A percentile compares a stretch with the other conserved stretches of the same genome.
Conservation (phyloP, 2,888 invertebrate species). For the Pristionchus maxplancki region DNA sequence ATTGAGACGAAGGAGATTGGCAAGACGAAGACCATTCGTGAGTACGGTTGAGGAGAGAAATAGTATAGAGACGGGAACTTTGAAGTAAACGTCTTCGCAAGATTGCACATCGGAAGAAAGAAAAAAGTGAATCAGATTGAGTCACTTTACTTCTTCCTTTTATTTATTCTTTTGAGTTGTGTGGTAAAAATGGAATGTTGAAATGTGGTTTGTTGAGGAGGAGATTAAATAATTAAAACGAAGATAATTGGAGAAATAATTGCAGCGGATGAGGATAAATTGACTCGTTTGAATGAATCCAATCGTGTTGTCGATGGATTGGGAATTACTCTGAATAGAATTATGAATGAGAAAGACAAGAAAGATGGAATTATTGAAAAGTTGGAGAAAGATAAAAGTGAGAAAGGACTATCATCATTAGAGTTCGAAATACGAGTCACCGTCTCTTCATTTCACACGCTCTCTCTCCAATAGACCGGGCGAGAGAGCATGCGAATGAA, state of each 20-base stretch:
- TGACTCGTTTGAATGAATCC: not conserved
- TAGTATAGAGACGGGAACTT: not conserved
- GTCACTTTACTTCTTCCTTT: constrained; percentile 28
- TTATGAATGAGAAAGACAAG: constrained; percentile 18
- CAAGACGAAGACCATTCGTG: constrained; percentile 5
- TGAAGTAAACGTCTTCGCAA: not conserved
- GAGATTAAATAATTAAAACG: not conserved
- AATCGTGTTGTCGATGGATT: not conserved
- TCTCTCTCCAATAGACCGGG: no score
- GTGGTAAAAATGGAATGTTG: not conserved
- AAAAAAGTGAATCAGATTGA: constrained; percentile 31
- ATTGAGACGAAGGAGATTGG: constrained; percentile 40
- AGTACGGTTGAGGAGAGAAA: not conserved
- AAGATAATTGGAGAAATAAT: no score
- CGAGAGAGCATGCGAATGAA: no score
- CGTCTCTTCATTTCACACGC: no score
- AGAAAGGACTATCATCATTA: constrained; percentile 50
- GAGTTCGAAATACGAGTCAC: no score
- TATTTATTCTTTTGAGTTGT: not conserved
- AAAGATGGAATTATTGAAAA: not conserved
- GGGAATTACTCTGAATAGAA: constrained; percentile 24
- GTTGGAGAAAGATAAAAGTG: constrained; percentile 34
- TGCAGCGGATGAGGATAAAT: constrained; percentile 27
- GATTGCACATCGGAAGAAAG: not conserved
- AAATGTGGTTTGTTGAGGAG: not conserved